Evolutionary conservation across 2,888 invertebrate genomes (phyloP), one percentile per base, ranked within the genome.

Genomic region (Gryllus longicercus): DNA sequence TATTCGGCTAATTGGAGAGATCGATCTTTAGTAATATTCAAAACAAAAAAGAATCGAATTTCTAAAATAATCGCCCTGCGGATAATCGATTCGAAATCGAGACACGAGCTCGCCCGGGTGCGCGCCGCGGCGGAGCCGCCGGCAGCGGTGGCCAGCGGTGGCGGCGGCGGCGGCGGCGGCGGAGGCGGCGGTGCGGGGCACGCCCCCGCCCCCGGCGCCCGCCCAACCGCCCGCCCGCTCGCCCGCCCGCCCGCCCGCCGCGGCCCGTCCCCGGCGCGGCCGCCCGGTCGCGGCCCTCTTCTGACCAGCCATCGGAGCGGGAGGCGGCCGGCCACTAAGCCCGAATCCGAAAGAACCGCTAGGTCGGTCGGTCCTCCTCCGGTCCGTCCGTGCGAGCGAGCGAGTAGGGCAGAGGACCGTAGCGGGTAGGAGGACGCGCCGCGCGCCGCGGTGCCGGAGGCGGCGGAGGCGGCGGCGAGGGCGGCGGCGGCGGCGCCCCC

Each of bases 21-120:
- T 63, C 63, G 63, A 63, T 63, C 63, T 63, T 63, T 63, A 63
- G n/a, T 63, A 0, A 4, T 63, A 5, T 63, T 16, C n/a, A 14
- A 63, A 63, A 63, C 63, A 63, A 63, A 63, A 63, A n/a, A 63
- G 63, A 63, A 63, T 63, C 63, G 63, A 63, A 63, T 63, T 63
- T 63, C 63, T 63, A 63, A 63, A 63, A 63, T n/a, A 63, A 63
- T 63, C 63, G 63, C 63, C 63, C 63, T 63, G 63, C 63, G 63
- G 63, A 63, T 14, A 63, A 63, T 63, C 63, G 16, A 63, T 63
- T 63, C 63, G n/a, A 18, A 63, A 63, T 63, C 63, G 63, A 63
- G 63, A 63, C 63, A 63, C 16, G 63, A 63, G 63, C 63, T 63
- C 63, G 63, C 63, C 63, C 63, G 63, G 63, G 63, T n/a, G 63